Evolutionary conservation across 2,888 invertebrate genomes (phyloP).

Genomic region (Idaea straminata): DNA sequence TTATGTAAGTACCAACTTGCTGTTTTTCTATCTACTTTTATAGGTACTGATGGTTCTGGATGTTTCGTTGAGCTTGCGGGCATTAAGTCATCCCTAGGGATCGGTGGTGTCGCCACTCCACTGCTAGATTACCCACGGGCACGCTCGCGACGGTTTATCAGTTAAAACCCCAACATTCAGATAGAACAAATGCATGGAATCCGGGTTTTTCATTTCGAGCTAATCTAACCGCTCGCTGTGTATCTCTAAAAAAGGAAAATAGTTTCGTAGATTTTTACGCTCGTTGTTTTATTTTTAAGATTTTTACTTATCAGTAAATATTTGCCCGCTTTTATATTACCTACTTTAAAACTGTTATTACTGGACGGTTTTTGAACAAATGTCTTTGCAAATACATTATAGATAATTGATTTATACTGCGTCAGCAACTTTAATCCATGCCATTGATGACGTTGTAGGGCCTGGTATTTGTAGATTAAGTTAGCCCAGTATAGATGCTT

Average conservation of each 20-base stretch:
- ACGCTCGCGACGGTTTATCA: constrained; percentile 44
- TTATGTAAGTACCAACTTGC: not conserved
- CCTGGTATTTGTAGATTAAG: too few species aligned
- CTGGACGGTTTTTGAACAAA: too few species aligned
- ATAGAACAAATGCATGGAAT: constrained; percentile 30
- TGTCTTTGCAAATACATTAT: too few species aligned
- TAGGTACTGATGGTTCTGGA: constrained; percentile 13
- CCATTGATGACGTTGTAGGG: too few species aligned
- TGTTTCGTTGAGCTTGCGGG: constrained; percentile 33
- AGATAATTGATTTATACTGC: too few species aligned
- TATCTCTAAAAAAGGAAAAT: constrained; percentile 30
- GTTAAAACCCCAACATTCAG: constrained; percentile 37
- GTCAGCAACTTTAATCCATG: too few species aligned
- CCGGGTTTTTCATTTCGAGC: constrained; percentile 28
- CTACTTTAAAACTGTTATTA: not conserved
- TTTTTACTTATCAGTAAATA: not conserved
- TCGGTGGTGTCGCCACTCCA: constrained; percentile 36
- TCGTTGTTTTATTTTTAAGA: not conserved
- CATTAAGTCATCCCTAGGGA: constrained; percentile 33
- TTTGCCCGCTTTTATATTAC: not conserved
- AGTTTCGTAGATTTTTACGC: constrained; percentile 20
- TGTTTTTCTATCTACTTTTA: not conserved
- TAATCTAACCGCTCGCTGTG: constrained; percentile 24
- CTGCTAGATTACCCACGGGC: constrained; percentile 46
- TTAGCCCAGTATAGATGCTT: too few species aligned